Percentiles rank a stretch among this genome's conserved stretches.
These are phyloP conservation scores for Paratilapia polleni DNA, from an alignment of 2,113 vertebrate genomes.

Conservation along the genomic window DNA sequence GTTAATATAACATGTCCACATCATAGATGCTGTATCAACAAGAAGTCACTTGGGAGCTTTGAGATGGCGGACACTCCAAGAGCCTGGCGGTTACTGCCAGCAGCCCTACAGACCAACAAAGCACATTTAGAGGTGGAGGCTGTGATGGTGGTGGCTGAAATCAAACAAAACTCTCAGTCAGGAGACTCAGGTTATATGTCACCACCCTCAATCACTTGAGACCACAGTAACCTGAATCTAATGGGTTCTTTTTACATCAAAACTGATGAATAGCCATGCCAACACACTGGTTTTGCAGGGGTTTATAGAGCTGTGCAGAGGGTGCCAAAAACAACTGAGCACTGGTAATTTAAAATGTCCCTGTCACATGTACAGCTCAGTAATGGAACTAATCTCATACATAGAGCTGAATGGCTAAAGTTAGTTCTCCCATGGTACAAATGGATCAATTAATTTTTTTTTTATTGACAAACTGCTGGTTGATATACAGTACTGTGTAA, in stretches of 20 bases:
- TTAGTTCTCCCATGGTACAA: too few relatives aligned
- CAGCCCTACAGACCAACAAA: not conserved
- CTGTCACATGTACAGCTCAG: too few relatives aligned
- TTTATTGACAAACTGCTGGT: too few relatives aligned
- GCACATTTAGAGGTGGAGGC: not conserved
- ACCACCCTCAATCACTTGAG: not conserved
- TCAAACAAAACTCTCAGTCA: not conserved
- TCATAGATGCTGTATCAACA: not conserved
- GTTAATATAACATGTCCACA: not conserved
- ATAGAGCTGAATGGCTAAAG: too few relatives aligned
- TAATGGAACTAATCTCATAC: too few relatives aligned
- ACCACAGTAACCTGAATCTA: not conserved
- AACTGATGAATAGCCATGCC: not conserved
- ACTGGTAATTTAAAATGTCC: not conserved
- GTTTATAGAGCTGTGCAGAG: not conserved
- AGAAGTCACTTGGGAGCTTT: not conserved
- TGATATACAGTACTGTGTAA: too few relatives aligned
- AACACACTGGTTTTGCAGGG: not conserved
- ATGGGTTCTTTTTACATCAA: not conserved
- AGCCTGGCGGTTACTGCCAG: not conserved
- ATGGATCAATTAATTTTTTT: too few relatives aligned
- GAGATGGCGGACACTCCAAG: not conserved
- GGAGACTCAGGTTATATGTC: fast-evolving
- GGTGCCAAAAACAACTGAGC: too few relatives aligned
- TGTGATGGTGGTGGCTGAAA: not conserved